phyloP scores from a whole-genome alignment of 2,888 invertebrate species.

The Notodromas monacha region DNA sequence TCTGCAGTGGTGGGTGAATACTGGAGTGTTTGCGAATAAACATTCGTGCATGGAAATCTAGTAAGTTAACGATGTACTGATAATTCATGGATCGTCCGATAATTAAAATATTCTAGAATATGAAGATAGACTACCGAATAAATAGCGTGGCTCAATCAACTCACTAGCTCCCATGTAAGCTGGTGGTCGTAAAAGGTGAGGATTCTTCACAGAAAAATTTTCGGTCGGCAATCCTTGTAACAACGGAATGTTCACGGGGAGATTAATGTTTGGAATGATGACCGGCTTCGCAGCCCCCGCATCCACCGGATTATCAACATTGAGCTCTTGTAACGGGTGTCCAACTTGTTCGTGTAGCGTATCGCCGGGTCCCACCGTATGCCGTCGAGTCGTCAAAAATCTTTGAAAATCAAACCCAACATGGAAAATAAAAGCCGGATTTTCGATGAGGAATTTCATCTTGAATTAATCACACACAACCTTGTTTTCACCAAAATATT shows the following conservation, averaged over 20 bases:
- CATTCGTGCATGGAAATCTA: too few relatives aligned
- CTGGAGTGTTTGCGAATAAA: too few relatives aligned
- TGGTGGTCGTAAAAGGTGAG: slow-evolving; percentile 71
- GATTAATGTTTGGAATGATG: slow-evolving; percentile 39
- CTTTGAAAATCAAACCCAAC: slow-evolving; percentile 12
- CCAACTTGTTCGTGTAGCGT: slow-evolving; percentile 41
- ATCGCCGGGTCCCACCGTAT: slow-evolving; percentile 77
- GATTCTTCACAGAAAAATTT: slow-evolving; percentile 63
- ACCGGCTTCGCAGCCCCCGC: too few relatives aligned
- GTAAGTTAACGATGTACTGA: slow-evolving; percentile 7
- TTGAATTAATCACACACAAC: too few relatives aligned
- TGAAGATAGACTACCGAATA: too few relatives aligned
- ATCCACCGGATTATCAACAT: too few relatives aligned
- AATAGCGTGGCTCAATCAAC: slow-evolving; percentile 8
- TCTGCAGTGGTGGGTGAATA: too few relatives aligned
- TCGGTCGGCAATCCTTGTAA: slow-evolving; percentile 49
- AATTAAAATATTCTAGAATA: too few relatives aligned
- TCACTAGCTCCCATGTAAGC: slow-evolving; percentile 31
- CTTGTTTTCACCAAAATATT: too few relatives aligned
- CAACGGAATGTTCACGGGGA: slow-evolving; percentile 48
- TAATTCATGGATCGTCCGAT: slow-evolving; percentile 14
- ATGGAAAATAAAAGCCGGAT: too few relatives aligned
- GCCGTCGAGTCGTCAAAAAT: slow-evolving; percentile 33
- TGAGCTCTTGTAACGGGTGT: slow-evolving; percentile 12
- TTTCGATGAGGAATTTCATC: too few relatives aligned